phyloP scores from a whole-genome alignment of 2,888 invertebrate genomes.

The Craniophora ligustri region DNA sequence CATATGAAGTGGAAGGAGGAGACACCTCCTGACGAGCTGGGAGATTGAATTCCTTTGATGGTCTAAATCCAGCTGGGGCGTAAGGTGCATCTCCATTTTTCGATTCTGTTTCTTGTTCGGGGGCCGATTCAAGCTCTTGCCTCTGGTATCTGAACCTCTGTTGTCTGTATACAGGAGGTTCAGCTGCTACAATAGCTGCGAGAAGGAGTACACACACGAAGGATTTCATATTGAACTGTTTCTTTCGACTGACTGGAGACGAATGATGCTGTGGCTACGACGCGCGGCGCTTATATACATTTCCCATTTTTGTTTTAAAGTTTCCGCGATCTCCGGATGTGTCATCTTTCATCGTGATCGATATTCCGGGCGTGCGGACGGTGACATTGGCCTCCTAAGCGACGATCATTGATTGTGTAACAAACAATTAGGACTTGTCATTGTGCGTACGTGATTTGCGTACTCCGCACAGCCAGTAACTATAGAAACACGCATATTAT shows the following conservation, averaged over 20 bases:
- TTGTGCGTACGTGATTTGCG: slow-evolving; percentile 80
- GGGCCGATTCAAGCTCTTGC: slow-evolving; percentile 68
- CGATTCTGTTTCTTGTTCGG: slow-evolving; percentile 51
- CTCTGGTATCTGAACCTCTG: slow-evolving; percentile 68
- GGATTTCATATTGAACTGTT: slow-evolving; percentile 69
- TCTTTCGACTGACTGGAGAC: slow-evolving; percentile 69
- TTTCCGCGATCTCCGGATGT: slow-evolving; percentile 82
- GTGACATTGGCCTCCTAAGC: slow-evolving; percentile 84
- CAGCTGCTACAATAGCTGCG: slow-evolving; percentile 72
- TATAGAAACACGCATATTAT: slow-evolving; percentile 72
- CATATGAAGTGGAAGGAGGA: slow-evolving; percentile 78
- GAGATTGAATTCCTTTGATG: slow-evolving; percentile 74
- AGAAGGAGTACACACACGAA: slow-evolving; percentile 74
- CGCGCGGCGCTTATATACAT: slow-evolving; percentile 74
- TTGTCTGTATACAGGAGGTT: slow-evolving; percentile 74
- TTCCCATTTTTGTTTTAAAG: slow-evolving; percentile 50
- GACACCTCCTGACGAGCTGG: slow-evolving; percentile 72
- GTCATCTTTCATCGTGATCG: slow-evolving; percentile 76
- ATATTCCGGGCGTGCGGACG: slow-evolving; percentile 78
- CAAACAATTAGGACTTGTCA: slow-evolving; percentile 82
- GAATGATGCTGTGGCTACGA: slow-evolving; percentile 78
- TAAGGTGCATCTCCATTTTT: slow-evolving; percentile 72
- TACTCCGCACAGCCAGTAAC: slow-evolving; percentile 60
- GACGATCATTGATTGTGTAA: slow-evolving; percentile 82
- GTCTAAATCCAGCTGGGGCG: slow-evolving; percentile 77